Evolutionary conservation across 2,797 vertebrate genomes (phyloP).

Genomic region (Sparidentex hasta): DNA sequence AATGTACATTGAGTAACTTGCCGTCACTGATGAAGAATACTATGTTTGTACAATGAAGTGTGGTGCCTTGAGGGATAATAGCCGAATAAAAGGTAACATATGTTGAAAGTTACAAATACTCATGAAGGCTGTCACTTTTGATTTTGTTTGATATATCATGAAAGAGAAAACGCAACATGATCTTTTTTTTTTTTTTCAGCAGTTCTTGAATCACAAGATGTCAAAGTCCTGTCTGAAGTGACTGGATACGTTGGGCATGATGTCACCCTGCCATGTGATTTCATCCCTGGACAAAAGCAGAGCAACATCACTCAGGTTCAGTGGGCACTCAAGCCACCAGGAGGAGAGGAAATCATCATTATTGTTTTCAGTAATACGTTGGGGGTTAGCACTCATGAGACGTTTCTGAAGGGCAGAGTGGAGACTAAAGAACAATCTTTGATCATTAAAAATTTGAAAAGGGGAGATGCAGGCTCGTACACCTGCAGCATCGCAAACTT

Average conservation of each 20-base stretch:
- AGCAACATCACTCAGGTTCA: rapidly evolving
- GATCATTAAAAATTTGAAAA: conserved; percentile 33
- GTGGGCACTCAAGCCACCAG: conserved; percentile 19
- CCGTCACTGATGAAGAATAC: no score
- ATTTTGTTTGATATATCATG: no score
- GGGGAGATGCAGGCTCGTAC: not conserved
- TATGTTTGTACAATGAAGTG: no score
- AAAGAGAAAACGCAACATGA: no score
- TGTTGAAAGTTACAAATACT: no score
- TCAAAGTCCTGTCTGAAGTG: conserved; percentile 11
- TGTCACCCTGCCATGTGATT: conserved; percentile 53
- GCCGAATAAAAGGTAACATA: no score
- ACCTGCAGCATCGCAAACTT: not conserved
- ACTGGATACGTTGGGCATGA: conserved; percentile 45
- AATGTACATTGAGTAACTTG: no score
- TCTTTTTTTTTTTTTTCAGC: not conserved
- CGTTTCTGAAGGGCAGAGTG: conserved; percentile 44
- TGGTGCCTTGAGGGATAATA: no score
- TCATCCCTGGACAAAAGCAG: rapidly evolving
- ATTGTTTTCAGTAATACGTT: rapidly evolving
- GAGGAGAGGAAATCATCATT: rapidly evolving
- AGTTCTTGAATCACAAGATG: conserved; percentile 28
- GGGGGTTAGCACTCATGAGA: rapidly evolving
- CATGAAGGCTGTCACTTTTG: no score
- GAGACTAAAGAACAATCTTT: conserved; percentile 4